Conservation (phyloP, 2,888 invertebrate species). For the Hirtodrosophila histrioides region DNA sequence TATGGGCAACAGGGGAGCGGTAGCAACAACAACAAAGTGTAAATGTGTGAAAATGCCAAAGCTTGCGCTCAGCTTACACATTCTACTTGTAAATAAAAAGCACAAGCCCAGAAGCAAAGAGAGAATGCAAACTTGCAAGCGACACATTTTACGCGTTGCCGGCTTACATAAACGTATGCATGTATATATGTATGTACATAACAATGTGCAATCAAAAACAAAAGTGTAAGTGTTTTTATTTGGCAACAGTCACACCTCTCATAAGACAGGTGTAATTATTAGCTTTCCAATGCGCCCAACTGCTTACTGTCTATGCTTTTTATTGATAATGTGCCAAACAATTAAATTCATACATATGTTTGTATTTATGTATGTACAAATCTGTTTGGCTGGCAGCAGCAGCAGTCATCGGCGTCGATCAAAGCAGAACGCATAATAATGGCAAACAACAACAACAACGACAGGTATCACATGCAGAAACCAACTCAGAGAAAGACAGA, state of each 20-base stretch:
- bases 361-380: too few species aligned
- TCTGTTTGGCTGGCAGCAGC: constrained; percentile 3
- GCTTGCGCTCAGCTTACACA: constrained; percentile 19
- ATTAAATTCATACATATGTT: constrained; percentile 2
- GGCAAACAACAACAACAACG: constrained; percentile 8
- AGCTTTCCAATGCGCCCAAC: constrained; percentile 28
- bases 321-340: constrained; percentile 35
- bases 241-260: constrained; percentile 22
- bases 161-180: constrained; percentile 11
- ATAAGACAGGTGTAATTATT: constrained; percentile 35
- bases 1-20: constrained; percentile 12
- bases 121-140: constrained; percentile 14
- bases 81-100: constrained; percentile 13
- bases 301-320: constrained; percentile 19
- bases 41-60: constrained; percentile 17
- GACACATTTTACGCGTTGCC: constrained; percentile 2
- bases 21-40: background rate
- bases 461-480: constrained; percentile 10
- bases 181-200: constrained; percentile 6
- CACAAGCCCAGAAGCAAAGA: constrained; percentile 8
- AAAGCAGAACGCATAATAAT: constrained; percentile 34
- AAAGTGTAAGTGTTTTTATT: constrained; percentile 1
- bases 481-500: background rate
- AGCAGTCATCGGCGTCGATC: constrained; percentile 21
- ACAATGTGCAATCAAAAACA: too few species aligned